Conservation (phyloP, 2,797 vertebrate genomes). For the Pangasius macronema region DNA sequence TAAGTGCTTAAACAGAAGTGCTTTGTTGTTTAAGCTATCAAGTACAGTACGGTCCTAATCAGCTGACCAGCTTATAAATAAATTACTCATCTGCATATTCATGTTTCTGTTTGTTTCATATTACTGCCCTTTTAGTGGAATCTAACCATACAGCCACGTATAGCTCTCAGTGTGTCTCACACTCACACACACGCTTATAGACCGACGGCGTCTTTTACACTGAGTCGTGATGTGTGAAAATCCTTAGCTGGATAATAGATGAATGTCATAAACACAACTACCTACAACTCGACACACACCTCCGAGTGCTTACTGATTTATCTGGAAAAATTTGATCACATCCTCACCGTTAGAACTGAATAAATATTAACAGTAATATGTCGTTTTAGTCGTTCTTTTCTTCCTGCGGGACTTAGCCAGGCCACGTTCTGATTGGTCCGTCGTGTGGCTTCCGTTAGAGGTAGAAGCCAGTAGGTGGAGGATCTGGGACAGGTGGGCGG, state of each 20-base stretch:
- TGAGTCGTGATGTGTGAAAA: background rate
- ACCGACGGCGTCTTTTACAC: background rate
- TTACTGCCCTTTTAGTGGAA: background rate
- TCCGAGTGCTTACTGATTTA: background rate
- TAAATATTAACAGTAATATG: background rate
- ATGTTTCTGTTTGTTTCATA: background rate
- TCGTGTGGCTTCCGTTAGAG: constrained; percentile 59
- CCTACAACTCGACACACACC: background rate
- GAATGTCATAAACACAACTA: background rate
- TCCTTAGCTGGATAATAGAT: background rate
- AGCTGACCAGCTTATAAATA: background rate
- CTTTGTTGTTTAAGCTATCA: background rate
- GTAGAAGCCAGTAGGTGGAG: constrained; percentile 67
- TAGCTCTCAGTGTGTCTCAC: background rate
- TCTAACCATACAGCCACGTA: background rate
- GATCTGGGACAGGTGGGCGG: constrained; percentile 61
- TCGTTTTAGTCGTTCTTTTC: background rate
- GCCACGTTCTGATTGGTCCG: background rate
- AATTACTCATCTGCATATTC: background rate
- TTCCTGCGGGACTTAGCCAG: background rate
- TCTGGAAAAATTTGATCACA: background rate
- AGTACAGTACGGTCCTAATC: background rate
- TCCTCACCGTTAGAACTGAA: background rate
- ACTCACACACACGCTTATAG: background rate
- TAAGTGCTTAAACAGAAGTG: background rate